Conservation (phyloP, 92 coral and sea anemone species). For the Siderastrea radians region DNA sequence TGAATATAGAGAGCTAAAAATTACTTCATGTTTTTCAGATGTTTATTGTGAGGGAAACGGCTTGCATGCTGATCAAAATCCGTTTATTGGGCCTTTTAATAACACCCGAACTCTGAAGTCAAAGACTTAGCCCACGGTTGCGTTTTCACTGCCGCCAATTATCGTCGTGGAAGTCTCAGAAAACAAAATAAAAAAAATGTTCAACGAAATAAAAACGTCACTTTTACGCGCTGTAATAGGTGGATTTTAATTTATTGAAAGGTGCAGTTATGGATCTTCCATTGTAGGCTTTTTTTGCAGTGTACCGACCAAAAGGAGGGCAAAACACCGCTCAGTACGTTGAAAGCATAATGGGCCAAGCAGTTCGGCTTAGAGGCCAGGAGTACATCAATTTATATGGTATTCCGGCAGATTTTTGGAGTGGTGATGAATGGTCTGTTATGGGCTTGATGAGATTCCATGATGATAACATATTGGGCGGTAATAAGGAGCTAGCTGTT, state of each 20-base stretch:
- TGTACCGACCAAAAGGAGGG: constrained; percentile 45
- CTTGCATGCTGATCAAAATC: too few relatives aligned
- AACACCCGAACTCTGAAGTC: too few relatives aligned
- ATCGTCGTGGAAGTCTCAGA: too few relatives aligned
- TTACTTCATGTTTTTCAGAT: too few relatives aligned
- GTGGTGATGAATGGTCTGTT: constrained; percentile 86
- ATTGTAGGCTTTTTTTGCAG: constrained; percentile 10
- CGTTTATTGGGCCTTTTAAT: too few relatives aligned
- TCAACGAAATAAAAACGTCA: too few relatives aligned
- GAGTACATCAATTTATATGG: constrained; percentile 78
- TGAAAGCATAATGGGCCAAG: constrained; percentile 77
- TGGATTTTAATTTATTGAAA: background rate
- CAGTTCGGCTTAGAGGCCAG: constrained; percentile 61
- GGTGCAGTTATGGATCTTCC: background rate
- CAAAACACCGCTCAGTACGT: constrained; percentile 47
- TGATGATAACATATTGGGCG: constrained; percentile 37
- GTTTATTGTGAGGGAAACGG: too few relatives aligned
- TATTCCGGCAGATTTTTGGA: constrained; percentile 82
- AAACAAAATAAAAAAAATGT: too few relatives aligned
- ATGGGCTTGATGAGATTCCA: constrained; percentile 77
- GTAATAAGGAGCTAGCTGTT: constrained; percentile 50
- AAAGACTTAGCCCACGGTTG: too few relatives aligned
- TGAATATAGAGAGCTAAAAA: too few relatives aligned
- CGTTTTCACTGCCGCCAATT: too few relatives aligned
- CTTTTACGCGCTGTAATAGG: too few relatives aligned